A percentile compares a stretch with the other conserved stretches of the same genome.
Conservation (phyloP, 2,797 vertebrate genomes). For the Delichon dasypus region DNA sequence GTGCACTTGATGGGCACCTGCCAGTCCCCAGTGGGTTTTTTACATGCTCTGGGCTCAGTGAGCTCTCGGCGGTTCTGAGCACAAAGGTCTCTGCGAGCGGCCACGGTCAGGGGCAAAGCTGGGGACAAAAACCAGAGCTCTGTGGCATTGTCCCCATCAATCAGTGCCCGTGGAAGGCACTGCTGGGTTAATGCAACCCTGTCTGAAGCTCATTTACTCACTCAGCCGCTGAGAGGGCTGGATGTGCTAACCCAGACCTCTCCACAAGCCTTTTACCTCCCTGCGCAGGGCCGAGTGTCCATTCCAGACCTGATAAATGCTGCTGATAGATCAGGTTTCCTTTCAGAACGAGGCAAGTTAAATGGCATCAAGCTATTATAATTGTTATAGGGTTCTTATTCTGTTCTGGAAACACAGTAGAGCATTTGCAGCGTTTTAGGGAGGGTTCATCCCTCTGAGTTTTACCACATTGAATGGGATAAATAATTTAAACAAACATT, state of each 20-base stretch:
- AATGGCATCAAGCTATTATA: neutral
- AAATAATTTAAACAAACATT: constrained; percentile 70
- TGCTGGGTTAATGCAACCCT: neutral
- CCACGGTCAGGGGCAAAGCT: neutral
- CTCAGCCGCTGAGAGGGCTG: neutral
- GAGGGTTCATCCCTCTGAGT: neutral
- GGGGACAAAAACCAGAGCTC: neutral
- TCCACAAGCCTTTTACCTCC: neutral
- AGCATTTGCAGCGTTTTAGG: constrained; percentile 6
- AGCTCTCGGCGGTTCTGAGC: rapidly evolving
- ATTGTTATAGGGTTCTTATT: neutral
- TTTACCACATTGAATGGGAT: constrained; percentile 22
- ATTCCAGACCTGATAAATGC: neutral
- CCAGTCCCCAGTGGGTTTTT: neutral
- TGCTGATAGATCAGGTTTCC: neutral
- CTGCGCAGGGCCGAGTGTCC: neutral
- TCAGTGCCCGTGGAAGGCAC: neutral
- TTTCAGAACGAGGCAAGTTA: neutral
- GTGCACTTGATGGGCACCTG: neutral
- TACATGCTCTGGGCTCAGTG: neutral
- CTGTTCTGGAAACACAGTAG: neutral
- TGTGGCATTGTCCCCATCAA: neutral
- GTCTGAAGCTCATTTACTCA: neutral
- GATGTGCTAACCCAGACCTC: neutral
- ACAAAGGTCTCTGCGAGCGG: neutral